phyloP scores from a whole-genome alignment of 2,797 vertebrate species.

The Limnodromus scolopaceus region DNA sequence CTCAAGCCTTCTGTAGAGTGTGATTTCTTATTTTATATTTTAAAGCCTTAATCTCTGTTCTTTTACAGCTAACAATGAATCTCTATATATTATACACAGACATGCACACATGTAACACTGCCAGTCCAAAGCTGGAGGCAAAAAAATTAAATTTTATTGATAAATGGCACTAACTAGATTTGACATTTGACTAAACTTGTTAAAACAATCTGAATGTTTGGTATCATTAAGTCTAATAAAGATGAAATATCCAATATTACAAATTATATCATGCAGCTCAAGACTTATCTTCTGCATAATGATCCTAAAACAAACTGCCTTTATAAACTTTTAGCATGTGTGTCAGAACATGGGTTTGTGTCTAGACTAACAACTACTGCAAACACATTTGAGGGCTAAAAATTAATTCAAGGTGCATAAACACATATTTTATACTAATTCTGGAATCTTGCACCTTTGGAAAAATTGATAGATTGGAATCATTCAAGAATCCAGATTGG shows the following conservation, averaged over 20 bases:
- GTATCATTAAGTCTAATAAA: constrained; percentile 20
- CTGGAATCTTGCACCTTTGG: neutral
- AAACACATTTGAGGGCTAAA: neutral
- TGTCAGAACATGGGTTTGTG: neutral
- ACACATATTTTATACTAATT: neutral
- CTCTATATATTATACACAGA: neutral
- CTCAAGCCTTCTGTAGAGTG: constrained; percentile 25
- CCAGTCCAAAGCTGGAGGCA: neutral
- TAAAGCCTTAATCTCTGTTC: constrained; percentile 34
- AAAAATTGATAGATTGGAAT: neutral
- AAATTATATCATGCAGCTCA: neutral
- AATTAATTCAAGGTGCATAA: neutral
- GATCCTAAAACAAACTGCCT: neutral
- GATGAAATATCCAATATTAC: neutral
- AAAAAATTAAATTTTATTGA: neutral
- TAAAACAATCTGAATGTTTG: constrained; percentile 9
- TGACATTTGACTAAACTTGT: neutral
- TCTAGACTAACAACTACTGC: neutral
- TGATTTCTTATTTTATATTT: constrained; percentile 36
- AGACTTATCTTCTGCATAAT: neutral
- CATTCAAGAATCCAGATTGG: neutral
- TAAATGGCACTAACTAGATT: neutral
- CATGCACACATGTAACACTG: neutral
- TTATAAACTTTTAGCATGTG: neutral
- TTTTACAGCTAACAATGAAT: constrained; percentile 12